Evolutionary conservation across 2,888 invertebrate species (phyloP), one percentile per base, ranked within the genome.

Genomic region (Melanchra persicariae): DNA sequence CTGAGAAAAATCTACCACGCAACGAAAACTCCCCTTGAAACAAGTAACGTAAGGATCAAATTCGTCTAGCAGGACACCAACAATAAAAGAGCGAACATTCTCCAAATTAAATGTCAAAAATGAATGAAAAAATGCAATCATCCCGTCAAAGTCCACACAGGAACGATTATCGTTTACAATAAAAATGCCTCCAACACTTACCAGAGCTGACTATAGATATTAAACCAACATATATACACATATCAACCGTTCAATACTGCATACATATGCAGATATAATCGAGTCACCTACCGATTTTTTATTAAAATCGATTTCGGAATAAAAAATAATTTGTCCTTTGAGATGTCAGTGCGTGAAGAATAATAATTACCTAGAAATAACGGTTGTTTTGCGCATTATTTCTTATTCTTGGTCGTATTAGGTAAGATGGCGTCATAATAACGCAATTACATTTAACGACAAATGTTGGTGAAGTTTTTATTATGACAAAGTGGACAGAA

Each of bases 61-160:
- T 30, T 71, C 51, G 34, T 51, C 8, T 67, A 64, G n/a, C 43
- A 40, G 0, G 17, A 10, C 40, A 52, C 37, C 22, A 67, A 79
- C 79, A 79, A 74, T 74, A 65, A 71, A 68, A 65, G 64, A 70
- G 51, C 34, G 59, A 60, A 59, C 71, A 72, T 74, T 79, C 69
- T 68, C 61, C 54, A 82, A 79, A 76, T 82, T 67, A 70, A 79
- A 79, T 74, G 82, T 82, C 75, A 73, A 81, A 81, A 73, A 59
- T 71, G 47, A 64, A 76, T 76, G 70, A 82, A 82, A 76, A 82
- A 71, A 74, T 76, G 61, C 70, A 80, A 81, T 81, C 74, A 81
- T 74, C 71, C 49, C 74, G 73, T 79, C 70, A 76, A 63, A 70
- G 60, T 68, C 63, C 59, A 72, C 72, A 64, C 66, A 65, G 62